phyloP scores from a whole-genome alignment of 1,140 invertebrate species.

The Dinothrombium tinctorium region DNA sequence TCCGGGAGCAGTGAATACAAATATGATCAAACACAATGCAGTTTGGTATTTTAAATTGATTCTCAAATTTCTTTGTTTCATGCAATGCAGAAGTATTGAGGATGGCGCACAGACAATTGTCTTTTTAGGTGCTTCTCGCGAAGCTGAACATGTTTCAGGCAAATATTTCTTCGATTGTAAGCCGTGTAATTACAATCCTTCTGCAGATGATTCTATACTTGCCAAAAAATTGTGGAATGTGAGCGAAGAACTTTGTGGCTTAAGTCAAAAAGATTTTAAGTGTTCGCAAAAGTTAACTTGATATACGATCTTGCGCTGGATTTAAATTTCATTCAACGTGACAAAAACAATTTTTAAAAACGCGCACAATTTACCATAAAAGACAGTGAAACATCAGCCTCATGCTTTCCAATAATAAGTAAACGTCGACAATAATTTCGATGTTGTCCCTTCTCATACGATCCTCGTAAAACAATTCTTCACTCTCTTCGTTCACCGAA shows the following conservation, averaged over 20 bases:
- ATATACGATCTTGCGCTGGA: too few species aligned
- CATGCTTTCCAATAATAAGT: too few species aligned
- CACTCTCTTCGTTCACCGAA: too few species aligned
- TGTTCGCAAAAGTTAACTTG: too few species aligned
- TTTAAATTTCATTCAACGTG: too few species aligned
- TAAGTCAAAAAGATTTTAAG: too few species aligned
- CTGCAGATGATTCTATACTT: conserved; percentile 2
- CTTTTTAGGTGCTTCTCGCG: conserved; percentile 28
- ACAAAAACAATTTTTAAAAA: too few species aligned
- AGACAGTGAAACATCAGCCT: too few species aligned
- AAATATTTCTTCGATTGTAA: conserved; percentile 63
- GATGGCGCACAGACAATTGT: conserved; percentile 15
- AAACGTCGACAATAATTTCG: too few species aligned
- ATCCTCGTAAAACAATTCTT: too few species aligned
- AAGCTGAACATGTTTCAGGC: conserved; percentile 41
- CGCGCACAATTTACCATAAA: too few species aligned
- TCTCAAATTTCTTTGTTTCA: conserved; percentile 5
- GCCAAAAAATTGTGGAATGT: conserved; percentile 10
- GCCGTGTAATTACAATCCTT: conserved; percentile 14
- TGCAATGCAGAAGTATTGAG: conserved; percentile 9
- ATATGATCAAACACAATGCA: conserved; percentile 18
- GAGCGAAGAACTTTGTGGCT: conserved; percentile 4
- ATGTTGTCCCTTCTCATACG: too few species aligned
- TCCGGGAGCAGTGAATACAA: conserved; percentile 62
- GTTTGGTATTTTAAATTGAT: conserved; percentile 7